These are phyloP conservation scores for Mirounga angustirostris DNA, from an alignment of 2,113 vertebrate species.

Conservation along the genomic window DNA sequence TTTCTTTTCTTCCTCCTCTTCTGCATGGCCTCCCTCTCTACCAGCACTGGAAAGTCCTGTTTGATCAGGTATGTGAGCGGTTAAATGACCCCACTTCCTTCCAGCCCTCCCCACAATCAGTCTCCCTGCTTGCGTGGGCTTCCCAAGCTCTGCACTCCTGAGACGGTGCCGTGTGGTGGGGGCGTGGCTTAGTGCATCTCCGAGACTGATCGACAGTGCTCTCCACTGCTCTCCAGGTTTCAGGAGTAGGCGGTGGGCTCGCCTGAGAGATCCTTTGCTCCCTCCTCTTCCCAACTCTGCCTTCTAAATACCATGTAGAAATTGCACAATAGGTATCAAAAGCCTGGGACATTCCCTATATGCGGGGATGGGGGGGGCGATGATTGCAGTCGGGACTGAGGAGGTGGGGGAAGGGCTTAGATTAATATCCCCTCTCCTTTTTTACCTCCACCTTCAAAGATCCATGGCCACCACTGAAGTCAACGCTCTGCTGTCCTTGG, in stretches of 20 bases:
- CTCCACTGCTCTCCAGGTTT: conserved; percentile 22
- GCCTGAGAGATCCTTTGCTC: conserved; percentile 4
- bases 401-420: neutral
- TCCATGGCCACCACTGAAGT: neutral
- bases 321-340: neutral
- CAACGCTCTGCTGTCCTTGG: neutral
- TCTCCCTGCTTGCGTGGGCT: conserved; percentile 79
- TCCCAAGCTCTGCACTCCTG: conserved; percentile 68
- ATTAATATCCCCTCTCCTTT: neutral
- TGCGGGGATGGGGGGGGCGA: no score
- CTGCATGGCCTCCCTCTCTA: conserved; percentile 75
- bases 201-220: conserved; percentile 4
- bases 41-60: conserved; percentile 86
- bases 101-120: conserved; percentile 50
- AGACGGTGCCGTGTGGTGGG: conserved; percentile 43
- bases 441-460: neutral
- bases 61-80: conserved; percentile 84
- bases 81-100: conserved; percentile 58
- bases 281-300: neutral
- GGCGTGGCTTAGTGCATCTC: conserved; percentile 73
- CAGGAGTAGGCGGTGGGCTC: neutral
- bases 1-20: conserved; percentile 70
- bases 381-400: neutral
- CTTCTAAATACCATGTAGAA: neutral
- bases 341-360: neutral